Evolutionary conservation across 2,888 invertebrate genomes (phyloP).

Genomic region (Cybosia mesomella): DNA sequence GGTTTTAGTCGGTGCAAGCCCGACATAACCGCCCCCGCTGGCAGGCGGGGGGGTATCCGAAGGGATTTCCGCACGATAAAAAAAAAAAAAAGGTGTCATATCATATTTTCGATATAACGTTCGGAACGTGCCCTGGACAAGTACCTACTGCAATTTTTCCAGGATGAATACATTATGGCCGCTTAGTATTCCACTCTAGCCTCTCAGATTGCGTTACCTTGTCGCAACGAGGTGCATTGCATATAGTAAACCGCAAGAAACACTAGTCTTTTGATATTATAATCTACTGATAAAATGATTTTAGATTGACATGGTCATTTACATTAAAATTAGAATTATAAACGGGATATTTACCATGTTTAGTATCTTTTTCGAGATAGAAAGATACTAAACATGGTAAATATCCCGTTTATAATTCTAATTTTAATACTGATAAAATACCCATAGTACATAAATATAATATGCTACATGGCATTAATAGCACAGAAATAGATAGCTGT

Average conservation of each 20-base stretch:
- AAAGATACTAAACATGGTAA: too few relatives aligned
- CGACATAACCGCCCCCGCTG: too few relatives aligned
- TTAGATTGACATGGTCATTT: too few relatives aligned
- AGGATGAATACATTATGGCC: conserved; percentile 73
- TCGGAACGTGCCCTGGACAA: conserved; percentile 55
- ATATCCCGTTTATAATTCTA: too few relatives aligned
- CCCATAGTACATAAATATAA: neutral
- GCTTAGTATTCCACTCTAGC: conserved; percentile 72
- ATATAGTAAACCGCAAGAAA: conserved; percentile 65
- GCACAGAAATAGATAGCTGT: neutral
- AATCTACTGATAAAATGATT: too few relatives aligned
- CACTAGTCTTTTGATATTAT: conserved; percentile 43
- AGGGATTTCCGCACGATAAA: neutral
- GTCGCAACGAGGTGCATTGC: conserved; percentile 73
- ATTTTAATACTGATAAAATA: neutral
- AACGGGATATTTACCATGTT: too few relatives aligned
- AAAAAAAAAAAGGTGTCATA: conserved; percentile 35
- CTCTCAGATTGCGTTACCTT: conserved; percentile 78
- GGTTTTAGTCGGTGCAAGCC: too few relatives aligned
- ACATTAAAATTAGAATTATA: too few relatives aligned
- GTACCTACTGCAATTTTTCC: conserved; percentile 71
- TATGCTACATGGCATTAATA: neutral
- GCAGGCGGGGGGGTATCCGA: too few relatives aligned
- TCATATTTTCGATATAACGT: conserved; percentile 59
- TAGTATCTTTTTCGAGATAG: too few relatives aligned